Conservation (phyloP, 2,888 invertebrate species). For the Leucophenga montana region DNA sequence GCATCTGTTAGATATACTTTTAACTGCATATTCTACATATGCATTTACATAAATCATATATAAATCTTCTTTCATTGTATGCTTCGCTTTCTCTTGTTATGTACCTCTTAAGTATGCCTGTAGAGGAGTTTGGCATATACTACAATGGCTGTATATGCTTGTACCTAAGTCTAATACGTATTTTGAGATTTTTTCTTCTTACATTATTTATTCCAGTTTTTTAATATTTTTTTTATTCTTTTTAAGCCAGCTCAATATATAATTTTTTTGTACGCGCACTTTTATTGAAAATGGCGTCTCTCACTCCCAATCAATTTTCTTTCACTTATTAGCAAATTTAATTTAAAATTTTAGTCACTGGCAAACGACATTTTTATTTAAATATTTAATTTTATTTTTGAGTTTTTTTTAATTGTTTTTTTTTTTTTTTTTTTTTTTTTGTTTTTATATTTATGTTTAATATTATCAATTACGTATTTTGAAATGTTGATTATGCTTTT, state of each 20-base stretch:
- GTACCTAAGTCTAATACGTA: conserved; percentile 73
- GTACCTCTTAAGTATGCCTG: conserved; percentile 31
- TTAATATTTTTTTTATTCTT: conserved; percentile 36
- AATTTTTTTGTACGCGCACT: conserved; percentile 6
- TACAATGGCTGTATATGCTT: conserved; percentile 58
- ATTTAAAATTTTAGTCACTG: conserved; percentile 66
- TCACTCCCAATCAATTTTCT: too few species aligned
- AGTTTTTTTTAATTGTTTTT: conserved; percentile 35
- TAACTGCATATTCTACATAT: neutral
- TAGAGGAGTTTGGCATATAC: conserved; percentile 44
- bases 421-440: conserved; percentile 33
- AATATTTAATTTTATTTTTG: conserved; percentile 33
- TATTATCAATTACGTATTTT: conserved; percentile 58
- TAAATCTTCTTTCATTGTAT: conserved; percentile 16
- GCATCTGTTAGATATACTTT: neutral
- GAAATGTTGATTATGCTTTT: conserved; percentile 64
- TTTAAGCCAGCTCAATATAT: conserved; percentile 28
- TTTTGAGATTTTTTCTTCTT: conserved; percentile 60
- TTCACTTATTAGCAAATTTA: conserved; percentile 17
- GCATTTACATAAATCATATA: neutral
- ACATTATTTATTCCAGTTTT: conserved; percentile 26
- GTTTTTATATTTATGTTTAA: conserved; percentile 33
- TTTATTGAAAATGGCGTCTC: too few species aligned
- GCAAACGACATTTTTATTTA: conserved; percentile 58
- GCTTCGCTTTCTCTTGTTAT: conserved; percentile 32